Evolutionary conservation across 2,888 invertebrate species (phyloP).

Genomic region (Phragmatobia fuliginosa): DNA sequence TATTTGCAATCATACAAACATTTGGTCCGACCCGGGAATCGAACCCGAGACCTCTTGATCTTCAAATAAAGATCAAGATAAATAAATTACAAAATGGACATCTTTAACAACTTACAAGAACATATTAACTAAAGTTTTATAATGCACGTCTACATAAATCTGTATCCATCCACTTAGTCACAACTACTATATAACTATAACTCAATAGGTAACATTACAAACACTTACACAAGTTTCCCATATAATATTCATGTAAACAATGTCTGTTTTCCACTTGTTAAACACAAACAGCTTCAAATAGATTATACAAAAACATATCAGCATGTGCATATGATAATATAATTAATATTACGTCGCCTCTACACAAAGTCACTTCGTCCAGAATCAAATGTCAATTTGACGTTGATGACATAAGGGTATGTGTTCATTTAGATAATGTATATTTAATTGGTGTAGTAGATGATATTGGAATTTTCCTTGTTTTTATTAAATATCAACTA

Average conservation of each 20-base stretch:
- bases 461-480: background rate
- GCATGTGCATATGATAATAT: background rate
- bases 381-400: background rate
- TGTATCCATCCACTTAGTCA: background rate
- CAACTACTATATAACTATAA: background rate
- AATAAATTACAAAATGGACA: no score
- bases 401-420: background rate
- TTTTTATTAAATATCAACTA: background rate
- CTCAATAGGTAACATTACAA: background rate
- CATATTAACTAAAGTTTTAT: no score
- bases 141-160: no score
- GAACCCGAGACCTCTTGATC: no score
- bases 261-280: background rate
- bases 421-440: background rate
- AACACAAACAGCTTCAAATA: background rate
- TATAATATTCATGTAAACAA: background rate
- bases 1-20: no score
- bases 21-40: no score
- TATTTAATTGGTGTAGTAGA: no score
- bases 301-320: slow-evolving; percentile 6
- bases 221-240: background rate
- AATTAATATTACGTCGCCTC: background rate
- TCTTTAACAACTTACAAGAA: no score
- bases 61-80: no score
- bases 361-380: background rate